Base-by-base conservation (phyloP, 2,113 vertebrate genomes). In the Glareola pratincola region DNA sequence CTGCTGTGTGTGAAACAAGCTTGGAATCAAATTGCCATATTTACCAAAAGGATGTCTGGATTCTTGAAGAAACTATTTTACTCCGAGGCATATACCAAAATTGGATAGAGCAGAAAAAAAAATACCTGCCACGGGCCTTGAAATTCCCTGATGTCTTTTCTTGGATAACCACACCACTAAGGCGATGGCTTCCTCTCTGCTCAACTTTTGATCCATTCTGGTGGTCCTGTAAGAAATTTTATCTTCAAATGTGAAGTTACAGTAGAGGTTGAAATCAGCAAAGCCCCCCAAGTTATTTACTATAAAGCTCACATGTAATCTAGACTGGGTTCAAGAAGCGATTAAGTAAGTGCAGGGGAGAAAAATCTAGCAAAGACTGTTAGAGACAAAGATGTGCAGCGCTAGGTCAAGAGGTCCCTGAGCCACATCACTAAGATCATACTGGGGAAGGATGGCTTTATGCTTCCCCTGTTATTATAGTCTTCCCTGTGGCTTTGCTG, bases 401-500 rank as follows among this genome's bases (percentile, higher is more conserved):
- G 0, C 9, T 73, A 23, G 10, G 21, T 37, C 34, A 60, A 8
- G 5, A 34, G 47, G 11, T 72, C 2, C 1, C 12, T 10, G 2
- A 59, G 22, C 10, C 45, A 75, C 43, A 6, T 60, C n/a, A 30
- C 15, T 8, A 20, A 12, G 39, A 68, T 26, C 7, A 9, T 17
- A 13, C 4, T 6, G 2, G 12, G 20, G 23, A 86, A 16, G 5
- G 47, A 43, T 56, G 26, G n/a, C 3, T 85, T 84, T 19, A 18
- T 2, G 2, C 9, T 82, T 68, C 47, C 15, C 12, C 4, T 72
- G 12, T 23, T 82, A 16, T 23, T 15, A 24, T 2, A 15, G 6
- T 59, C 51, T 72, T 85, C 57, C 17, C 12, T 19, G 12, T 37
- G 36, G 32, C 21, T 86, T 50, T 78, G n/a, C 54, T 63, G 17